These are phyloP conservation scores for Rhadinocentrus ornatus DNA, from an alignment of 2,797 vertebrate species.

Conservation along the genomic window DNA sequence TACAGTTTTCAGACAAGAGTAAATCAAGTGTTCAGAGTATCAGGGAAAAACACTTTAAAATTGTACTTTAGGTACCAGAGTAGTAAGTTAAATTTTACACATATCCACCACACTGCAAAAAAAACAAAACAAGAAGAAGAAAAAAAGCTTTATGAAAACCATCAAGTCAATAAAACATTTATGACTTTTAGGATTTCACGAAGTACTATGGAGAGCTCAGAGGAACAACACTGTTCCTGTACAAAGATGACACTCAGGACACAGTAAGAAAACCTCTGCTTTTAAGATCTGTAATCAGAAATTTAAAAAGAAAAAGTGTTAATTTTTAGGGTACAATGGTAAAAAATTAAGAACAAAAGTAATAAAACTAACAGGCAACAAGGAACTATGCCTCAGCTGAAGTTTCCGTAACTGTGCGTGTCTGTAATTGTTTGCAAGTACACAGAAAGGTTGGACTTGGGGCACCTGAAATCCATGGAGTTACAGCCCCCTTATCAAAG, in stretches of 20 bases:
- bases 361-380: not conserved
- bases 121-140: no score
- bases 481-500: slow-evolving; percentile 25
- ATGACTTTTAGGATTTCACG: slow-evolving; percentile 65
- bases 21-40: not conserved
- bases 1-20: not conserved
- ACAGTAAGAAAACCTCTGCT: slow-evolving; percentile 56
- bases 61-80: not conserved
- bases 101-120: not conserved
- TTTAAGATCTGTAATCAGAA: not conserved
- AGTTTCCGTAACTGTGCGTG: not conserved
- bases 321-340: not conserved
- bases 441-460: slow-evolving; percentile 71
- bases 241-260: slow-evolving; percentile 59
- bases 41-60: not conserved
- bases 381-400: not conserved
- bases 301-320: no score
- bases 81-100: not conserved
- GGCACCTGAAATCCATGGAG: slow-evolving; percentile 54
- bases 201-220: slow-evolving; percentile 72
- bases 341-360: not conserved
- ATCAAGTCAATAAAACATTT: not conserved
- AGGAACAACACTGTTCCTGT: slow-evolving; percentile 74
- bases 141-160: not conserved
- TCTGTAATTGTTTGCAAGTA: slow-evolving; percentile 56